Percentiles rank a stretch among this genome's conserved stretches.
These are phyloP conservation scores for Bombus breviceps DNA, from an alignment of 1,140 invertebrate genomes.

Conservation along the genomic window DNA sequence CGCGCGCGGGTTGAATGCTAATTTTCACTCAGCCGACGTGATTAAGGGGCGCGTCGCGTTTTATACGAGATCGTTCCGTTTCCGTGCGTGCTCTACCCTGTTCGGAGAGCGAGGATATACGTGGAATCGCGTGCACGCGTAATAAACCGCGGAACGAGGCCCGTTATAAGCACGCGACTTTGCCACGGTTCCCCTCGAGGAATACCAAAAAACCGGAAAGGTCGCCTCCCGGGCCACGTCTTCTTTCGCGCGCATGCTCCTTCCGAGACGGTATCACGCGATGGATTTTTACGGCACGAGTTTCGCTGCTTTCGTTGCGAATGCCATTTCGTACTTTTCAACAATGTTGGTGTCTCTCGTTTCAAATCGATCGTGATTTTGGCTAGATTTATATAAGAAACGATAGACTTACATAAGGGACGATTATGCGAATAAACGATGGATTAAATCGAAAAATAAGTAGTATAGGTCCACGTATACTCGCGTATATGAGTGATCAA, in stretches of 20 bases:
- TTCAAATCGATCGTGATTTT: too few species aligned
- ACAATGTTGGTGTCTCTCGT: too few species aligned
- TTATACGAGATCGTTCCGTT: conserved; percentile 31
- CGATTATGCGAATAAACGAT: background rate
- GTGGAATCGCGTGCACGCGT: conserved; percentile 14
- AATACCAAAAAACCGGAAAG: conserved; percentile 35
- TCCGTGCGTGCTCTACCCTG: conserved; percentile 9
- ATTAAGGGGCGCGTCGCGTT: conserved; percentile 41
- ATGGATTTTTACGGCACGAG: background rate
- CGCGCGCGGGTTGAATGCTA: conserved; percentile 64
- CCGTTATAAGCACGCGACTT: conserved; percentile 42
- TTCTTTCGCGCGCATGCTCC: background rate
- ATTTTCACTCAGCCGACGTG: conserved; percentile 62
- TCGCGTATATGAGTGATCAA: background rate
- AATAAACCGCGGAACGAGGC: conserved; percentile 18
- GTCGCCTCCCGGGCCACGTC: background rate
- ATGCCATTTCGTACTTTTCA: too few species aligned
- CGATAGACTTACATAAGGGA: background rate
- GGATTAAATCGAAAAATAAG: background rate
- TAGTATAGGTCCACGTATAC: background rate
- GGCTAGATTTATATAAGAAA: background rate
- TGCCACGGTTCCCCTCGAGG: conserved; percentile 1
- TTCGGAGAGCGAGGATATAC: background rate
- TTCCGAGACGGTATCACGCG: background rate
- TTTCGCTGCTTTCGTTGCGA: background rate